Evolutionary conservation across 2,113 vertebrate genomes (phyloP).

Genomic region (Brachyhypopomus gauderio): DNA sequence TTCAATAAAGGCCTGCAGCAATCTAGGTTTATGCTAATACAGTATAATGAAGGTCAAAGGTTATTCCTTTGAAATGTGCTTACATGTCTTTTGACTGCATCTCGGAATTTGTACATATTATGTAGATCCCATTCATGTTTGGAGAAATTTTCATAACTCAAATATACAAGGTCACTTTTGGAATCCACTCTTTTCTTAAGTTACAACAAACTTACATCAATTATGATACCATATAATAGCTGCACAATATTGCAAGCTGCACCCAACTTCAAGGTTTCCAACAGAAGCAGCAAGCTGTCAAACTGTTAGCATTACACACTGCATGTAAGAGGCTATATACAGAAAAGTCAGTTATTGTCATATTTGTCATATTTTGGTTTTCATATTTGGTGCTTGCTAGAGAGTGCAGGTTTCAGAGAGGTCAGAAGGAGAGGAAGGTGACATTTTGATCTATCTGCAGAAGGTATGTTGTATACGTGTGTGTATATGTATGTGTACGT

Average conservation of each 20-base stretch:
- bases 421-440: conserved; percentile 24
- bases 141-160: neutral
- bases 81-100: neutral
- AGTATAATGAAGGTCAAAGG: neutral
- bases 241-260: neutral
- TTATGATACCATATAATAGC: neutral
- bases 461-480: neutral
- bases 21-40: neutral
- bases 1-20: no score
- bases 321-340: neutral
- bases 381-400: conserved; percentile 2
- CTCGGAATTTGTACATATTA: conserved; percentile 1
- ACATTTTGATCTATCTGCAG: conserved; percentile 31
- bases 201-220: no score
- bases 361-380: neutral
- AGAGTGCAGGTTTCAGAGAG: conserved; percentile 14
- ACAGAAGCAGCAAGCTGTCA: neutral
- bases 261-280: neutral
- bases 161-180: no score
- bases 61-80: neutral
- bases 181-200: no score
- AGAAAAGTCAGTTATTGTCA: neutral
- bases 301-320: neutral
- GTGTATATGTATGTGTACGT: conserved; percentile 38
- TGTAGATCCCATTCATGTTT: neutral